Evolutionary conservation across 2,888 invertebrate species (phyloP).

Genomic region (Silvanus unidentatus): DNA sequence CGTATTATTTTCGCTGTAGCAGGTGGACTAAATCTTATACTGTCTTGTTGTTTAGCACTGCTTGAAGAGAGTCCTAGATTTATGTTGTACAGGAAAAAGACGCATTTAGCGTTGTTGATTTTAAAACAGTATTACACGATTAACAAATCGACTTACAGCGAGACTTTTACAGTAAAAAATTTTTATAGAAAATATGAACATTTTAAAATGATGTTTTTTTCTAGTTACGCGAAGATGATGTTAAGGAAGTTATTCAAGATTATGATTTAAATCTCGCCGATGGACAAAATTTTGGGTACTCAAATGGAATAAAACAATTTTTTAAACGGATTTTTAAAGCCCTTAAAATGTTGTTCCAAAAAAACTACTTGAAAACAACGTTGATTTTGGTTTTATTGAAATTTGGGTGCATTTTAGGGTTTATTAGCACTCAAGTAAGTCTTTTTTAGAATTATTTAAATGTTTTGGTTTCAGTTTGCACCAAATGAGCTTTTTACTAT

Average conservation of each 20-base stretch:
- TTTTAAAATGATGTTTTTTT: conserved; percentile 7
- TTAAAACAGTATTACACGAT: conserved; percentile 48
- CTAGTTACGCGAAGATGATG: conserved; percentile 25
- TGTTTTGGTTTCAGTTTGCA: conserved; percentile 12
- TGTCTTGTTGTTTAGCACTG: conserved; percentile 43
- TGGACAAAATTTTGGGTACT: no score
- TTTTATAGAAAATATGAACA: no score
- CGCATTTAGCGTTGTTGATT: conserved; percentile 38
- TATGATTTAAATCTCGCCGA: conserved; percentile 18
- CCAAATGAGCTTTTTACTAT: conserved; percentile 17
- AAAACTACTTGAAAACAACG: no score
- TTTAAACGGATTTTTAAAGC: no score
- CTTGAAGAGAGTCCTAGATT: conserved; percentile 46
- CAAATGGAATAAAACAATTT: no score
- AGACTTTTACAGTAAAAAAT: conserved; percentile 38
- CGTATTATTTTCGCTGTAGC: conserved; percentile 43
- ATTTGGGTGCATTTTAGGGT: no score
- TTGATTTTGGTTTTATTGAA: no score
- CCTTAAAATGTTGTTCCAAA: no score
- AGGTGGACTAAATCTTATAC: conserved; percentile 39
- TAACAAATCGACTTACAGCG: conserved; percentile 45
- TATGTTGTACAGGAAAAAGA: conserved; percentile 38
- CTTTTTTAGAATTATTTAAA: not conserved
- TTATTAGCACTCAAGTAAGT: no score
- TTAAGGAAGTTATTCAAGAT: conserved; percentile 25